Base-by-base conservation (phyloP, 2,797 vertebrate genomes). In the Microhierax caerulescens region DNA sequence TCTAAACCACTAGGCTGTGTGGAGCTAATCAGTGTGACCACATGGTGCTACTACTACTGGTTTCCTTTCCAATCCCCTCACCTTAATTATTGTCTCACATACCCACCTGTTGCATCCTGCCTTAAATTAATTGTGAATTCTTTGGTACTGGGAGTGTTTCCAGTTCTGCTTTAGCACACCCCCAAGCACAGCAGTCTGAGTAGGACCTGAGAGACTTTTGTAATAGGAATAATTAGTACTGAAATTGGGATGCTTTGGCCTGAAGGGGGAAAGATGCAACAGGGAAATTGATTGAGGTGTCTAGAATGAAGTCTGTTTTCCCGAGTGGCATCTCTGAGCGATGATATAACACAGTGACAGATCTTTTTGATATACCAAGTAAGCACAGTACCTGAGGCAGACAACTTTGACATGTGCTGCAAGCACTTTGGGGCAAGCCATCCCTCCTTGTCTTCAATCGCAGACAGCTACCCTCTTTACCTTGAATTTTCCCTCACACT, bases 81-180 rank as follows among this genome's bases (percentile, higher is more conserved):
- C 77, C 83, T 86, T 73, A 86, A 84, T 85, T 86, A 36, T 45
- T 68, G 60, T 87, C 70, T 89, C 77, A 70, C 39, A 64, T 57
- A 68, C 36, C 24, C 90, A 77, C 95, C 94, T 95, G 96, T 91
- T 93, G 56, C 67, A 89, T 92, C 92, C 86, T 92, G 93, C 75
- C 92, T 90, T 69, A 88, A 88, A 94, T 81, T 90, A 79, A 93
- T 76, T 88, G 47, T 50, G 93, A 93, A 96, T 95, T 95, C 97
- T 91, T 95, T 82, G 90, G 63, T 60, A 39, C 23, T 82, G 88
- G 80, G 74, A 97, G 56, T 68, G 83, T 72, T 96, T 91, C 86
- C 86, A 93, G 83, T 79, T 64, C 63, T 61, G 27, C 74, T 90
- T 89, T 64, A 93, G 63, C 77, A 91, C 56, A 68, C 5, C 86